These are phyloP conservation scores for Notarius lentiginosus DNA, from an alignment of 2,113 vertebrate genomes.

Conservation along the genomic window DNA sequence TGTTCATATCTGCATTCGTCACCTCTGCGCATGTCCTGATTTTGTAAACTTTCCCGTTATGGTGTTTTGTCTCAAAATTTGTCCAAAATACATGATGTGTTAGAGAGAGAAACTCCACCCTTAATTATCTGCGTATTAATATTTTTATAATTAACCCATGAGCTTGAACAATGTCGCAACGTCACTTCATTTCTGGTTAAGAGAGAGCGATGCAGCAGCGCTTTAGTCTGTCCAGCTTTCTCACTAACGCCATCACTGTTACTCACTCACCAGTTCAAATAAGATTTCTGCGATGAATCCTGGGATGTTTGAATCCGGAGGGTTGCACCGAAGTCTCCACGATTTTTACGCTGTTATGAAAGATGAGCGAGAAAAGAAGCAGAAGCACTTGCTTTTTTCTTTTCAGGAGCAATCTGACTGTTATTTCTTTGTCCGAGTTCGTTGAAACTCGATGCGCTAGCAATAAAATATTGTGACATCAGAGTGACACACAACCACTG, in stretches of 20 bases:
- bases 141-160: not conserved
- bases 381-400: not conserved
- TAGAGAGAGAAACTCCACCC: not conserved
- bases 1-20: slow-evolving; percentile 53
- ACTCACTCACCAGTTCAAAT: not conserved
- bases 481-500: not conserved
- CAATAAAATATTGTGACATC: no score
- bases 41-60: not conserved
- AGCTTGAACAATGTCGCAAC: not conserved
- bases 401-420: no score
- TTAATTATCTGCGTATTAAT: not conserved
- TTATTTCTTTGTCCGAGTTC: no score
- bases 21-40: not conserved
- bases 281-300: not conserved
- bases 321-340: not conserved
- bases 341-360: not conserved
- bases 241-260: not conserved
- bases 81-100: not conserved
- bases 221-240: not conserved
- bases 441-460: no score
- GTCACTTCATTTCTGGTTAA: not conserved
- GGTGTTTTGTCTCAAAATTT: no score
- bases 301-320: not conserved
- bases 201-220: not conserved
- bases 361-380: not conserved